Base-by-base conservation (phyloP, 2,888 invertebrate genomes). In the Tenthredo notha region DNA sequence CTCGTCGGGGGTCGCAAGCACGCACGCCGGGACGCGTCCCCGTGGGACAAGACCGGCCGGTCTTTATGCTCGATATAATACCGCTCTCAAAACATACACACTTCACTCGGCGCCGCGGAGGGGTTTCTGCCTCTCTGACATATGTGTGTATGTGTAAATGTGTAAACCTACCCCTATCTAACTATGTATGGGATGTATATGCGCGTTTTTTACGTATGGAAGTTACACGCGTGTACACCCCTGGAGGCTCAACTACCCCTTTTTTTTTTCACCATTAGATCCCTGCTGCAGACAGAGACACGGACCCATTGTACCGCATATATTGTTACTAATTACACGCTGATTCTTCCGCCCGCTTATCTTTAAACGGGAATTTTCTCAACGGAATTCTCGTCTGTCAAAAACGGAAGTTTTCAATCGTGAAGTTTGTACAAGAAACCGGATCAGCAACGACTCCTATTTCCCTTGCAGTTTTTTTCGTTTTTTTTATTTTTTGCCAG, bases 31-130 rank as follows among this genome's bases (percentile, higher is more conserved):
- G 89, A 88, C 90, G 86, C 86, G 89, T 88, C 91, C 92, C 92
- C 92, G 86, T 87, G 93, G 92, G 93, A 93, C 92, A 87, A 90
- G 91, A 91, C 90, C 92, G 91, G 92, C 90, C 92, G 91, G 93
- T 93, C 93, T 93, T 93, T 93, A 93, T 93, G 93, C 93, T 93
- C 93, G 93, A 93, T 93, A 93, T 93, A 93, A 93, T 93, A 92
- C 93, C 92, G 92, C 92, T 93, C 93, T 93, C 91, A 93, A 93
- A 93, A 93, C 92, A 93, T 92, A 93, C 93, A 92, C 92, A 92
- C 92, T 92, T 92, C 89, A 89, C 89, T 88, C 85, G 80, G 82
- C 54, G 75, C 18, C 40, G 40, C 74, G 70, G 72, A 47, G 84
- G 40, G 65, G 50, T 75, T 58, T 58, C 84, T 33, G 74, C 37